Evolutionary conservation across 2,113 vertebrate species (phyloP), one percentile per base, ranked within the genome.

Genomic region (Dasyurus viverrinus): DNA sequence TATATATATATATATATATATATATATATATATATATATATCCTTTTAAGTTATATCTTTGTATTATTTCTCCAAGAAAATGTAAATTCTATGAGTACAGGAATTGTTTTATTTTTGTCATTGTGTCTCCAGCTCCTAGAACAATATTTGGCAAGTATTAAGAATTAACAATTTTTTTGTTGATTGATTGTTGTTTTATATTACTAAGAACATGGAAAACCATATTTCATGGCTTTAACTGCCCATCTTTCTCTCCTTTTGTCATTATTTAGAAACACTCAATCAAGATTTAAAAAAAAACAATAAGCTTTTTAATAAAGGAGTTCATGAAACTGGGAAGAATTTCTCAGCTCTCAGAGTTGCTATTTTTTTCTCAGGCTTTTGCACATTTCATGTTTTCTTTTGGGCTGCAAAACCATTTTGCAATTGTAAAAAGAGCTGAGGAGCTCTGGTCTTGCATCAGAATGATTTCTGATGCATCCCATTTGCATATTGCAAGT

Each of bases 321-420:
- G 50, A 54, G 27, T 95, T 96, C 68, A 94, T 94, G 57, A 95
- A 68, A 14, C 55, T 93, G 90, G n/a, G 36, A 94, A 92, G 94
- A 96, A 68, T 96, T 97, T 96, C 53, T 89, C 93, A 95, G 23
- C 36, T 54, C 19, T 94, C 90, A 26, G 53, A 94, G 50, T 8
- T n/a, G 76, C 25, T 94, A 55, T 91, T 2, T 93, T 54, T 94
- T 92, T 97, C 90, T 93, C 57, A 60, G 47, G 25, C 2, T 93
- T 96, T 94, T 27, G 3, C 97, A 47, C 54, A 60, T 90, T 95
- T 55, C 95, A 96, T 97, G 89, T 94, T 97, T 97, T 97, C 92
- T 53, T 93, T 97, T 97, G 76, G 53, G 90, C 94, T 96, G 93
- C 12, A 95, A 97, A 96, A 95, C 57, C 46, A 54, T 96, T 84